Percentiles rank a stretch among this genome's conserved stretches.
phyloP scores from a whole-genome alignment of 2,113 vertebrate genomes.

The Candoia aspera region DNA sequence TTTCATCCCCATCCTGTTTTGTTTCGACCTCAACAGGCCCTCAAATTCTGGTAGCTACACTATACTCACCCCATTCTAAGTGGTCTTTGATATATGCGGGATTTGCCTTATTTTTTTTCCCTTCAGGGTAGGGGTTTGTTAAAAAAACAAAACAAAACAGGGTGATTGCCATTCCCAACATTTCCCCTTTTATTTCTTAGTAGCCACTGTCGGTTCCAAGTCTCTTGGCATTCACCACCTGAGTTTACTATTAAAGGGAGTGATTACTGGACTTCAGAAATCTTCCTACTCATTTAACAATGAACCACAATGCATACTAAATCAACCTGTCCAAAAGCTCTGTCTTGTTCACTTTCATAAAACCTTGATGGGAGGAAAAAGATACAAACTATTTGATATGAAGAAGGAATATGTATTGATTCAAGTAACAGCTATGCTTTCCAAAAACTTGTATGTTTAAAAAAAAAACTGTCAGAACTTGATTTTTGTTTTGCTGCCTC shows the following conservation, averaged over 20 bases:
- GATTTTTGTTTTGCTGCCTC: not conserved
- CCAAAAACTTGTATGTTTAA: not conserved
- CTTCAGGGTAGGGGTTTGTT: not conserved
- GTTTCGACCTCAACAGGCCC: not conserved
- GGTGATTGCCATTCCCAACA: not conserved
- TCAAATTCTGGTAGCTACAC: not conserved
- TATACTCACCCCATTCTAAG: not conserved
- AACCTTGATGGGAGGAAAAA: not conserved
- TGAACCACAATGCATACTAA: not conserved
- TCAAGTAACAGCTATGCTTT: not conserved
- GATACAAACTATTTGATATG: not conserved
- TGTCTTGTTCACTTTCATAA: not conserved
- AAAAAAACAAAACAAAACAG: not conserved
- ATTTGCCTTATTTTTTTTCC: not conserved
- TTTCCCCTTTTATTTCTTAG: not conserved
- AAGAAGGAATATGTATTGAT: not conserved
- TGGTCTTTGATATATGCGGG: not conserved
- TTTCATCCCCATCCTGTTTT: not conserved
- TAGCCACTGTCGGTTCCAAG: not conserved
- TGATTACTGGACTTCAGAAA: not conserved
- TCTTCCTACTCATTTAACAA: not conserved
- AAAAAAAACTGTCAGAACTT: not conserved
- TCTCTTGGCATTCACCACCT: not conserved
- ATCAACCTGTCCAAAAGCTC: not conserved
- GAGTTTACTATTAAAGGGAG: not conserved